phyloP scores from a whole-genome alignment of 2,888 invertebrate genomes.

The Pyrrhosoma nymphula region DNA sequence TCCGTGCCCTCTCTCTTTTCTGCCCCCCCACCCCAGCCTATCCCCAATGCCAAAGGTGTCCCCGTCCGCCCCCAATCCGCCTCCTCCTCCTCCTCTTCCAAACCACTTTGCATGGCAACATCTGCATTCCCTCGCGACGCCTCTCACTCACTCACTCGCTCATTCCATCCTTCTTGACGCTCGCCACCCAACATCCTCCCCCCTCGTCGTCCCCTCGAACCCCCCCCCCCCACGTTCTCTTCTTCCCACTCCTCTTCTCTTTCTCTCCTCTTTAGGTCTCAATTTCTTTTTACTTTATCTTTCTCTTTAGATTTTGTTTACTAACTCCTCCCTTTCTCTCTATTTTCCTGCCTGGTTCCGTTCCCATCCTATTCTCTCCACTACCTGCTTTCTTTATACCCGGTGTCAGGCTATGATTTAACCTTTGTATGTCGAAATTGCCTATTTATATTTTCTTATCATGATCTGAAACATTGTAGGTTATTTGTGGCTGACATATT shows the following conservation, averaged over 20 bases:
- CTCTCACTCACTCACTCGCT: conserved; percentile 23
- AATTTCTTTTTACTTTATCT: neutral
- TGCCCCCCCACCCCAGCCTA: neutral
- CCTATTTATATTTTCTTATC: neutral
- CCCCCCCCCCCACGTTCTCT: neutral
- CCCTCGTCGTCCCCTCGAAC: neutral
- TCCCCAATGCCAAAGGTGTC: neutral
- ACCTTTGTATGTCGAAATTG: neutral
- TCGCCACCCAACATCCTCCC: neutral
- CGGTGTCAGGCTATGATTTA: no score
- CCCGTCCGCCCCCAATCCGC: neutral
- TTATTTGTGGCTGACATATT: neutral
- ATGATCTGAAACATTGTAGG: neutral
- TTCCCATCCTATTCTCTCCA: neutral
- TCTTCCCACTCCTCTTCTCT: neutral
- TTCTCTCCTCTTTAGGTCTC: neutral
- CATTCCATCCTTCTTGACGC: neutral
- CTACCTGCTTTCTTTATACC: neutral
- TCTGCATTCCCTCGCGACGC: conserved; percentile 65
- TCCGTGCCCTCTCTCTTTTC: neutral
- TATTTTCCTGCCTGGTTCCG: neutral
- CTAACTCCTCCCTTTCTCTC: neutral
- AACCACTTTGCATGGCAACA: conserved; percentile 67
- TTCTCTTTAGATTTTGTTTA: neutral
- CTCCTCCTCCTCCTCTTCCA: conserved; percentile 51